Percentiles rank a stretch among this genome's conserved stretches.
Evolutionary conservation across 92 coral and sea anemone genomes (phyloP).

Genomic region (Ricordea florida): DNA sequence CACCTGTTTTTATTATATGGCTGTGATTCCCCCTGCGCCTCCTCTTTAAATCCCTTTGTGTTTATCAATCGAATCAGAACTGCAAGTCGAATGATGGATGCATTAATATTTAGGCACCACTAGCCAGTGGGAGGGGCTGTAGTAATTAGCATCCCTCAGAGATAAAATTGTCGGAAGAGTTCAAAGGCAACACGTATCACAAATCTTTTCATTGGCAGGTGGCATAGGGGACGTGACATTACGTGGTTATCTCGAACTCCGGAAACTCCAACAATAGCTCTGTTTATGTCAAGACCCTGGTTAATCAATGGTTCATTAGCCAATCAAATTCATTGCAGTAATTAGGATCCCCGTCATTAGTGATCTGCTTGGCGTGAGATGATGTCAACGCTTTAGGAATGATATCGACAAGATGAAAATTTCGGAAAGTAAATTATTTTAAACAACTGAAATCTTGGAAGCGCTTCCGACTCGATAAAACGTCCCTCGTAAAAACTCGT

Average conservation of each 20-base stretch:
- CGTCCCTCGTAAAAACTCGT: no score
- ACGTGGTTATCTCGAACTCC: constrained; percentile 7
- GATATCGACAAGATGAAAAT: no score
- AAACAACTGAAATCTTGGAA: no score
- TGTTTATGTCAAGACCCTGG: neutral
- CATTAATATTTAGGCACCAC: neutral
- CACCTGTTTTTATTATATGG: neutral
- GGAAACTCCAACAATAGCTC: neutral
- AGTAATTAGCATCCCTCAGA: neutral
- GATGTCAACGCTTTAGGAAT: no score
- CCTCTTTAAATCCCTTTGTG: constrained; percentile 1
- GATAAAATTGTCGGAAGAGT: constrained; percentile 10
- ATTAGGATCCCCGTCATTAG: neutral
- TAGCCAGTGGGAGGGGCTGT: constrained; percentile 23
- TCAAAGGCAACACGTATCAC: neutral
- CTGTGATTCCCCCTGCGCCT: neutral
- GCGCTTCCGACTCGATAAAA: no score
- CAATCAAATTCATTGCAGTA: no score
- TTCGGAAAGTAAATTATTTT: no score
- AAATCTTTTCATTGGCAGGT: neutral
- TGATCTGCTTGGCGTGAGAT: no score
- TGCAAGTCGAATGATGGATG: neutral
- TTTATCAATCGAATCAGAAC: constrained; percentile 21
- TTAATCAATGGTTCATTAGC: neutral
- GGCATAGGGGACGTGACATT: neutral